Percentiles rank a stretch among this genome's conserved stretches.
These are phyloP conservation scores for Aleiodes testaceus DNA, from an alignment of 2,888 invertebrate genomes.

Conservation along the genomic window DNA sequence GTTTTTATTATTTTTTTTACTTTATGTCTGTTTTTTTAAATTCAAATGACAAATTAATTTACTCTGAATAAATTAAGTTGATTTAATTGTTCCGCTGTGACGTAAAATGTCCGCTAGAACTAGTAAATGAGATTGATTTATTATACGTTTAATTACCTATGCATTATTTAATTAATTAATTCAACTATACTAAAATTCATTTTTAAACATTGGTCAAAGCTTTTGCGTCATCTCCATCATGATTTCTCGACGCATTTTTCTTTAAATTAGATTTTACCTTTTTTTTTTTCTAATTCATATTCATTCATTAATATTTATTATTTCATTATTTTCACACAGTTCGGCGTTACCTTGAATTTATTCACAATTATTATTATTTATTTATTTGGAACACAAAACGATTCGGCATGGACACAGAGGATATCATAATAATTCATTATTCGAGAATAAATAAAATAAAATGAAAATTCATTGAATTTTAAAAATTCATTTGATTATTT, in stretches of 20 bases:
- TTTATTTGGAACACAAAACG: conserved; percentile 33
- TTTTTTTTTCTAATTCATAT: conserved; percentile 14
- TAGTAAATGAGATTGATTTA: conserved; percentile 27
- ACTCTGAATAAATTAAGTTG: conserved; percentile 40
- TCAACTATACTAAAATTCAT: conserved; percentile 33
- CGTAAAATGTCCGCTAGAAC: conserved; percentile 37
- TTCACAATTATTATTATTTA: conserved; percentile 7
- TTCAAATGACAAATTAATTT: conserved; percentile 40
- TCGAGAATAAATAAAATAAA: no score
- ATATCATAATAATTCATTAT: background rate
- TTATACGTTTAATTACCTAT: conserved; percentile 21
- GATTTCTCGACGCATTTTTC: conserved; percentile 20
- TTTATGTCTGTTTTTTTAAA: background rate
- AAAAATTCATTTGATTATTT: no score
- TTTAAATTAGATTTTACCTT: conserved; percentile 21
- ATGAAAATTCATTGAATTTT: no score
- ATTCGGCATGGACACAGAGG: conserved; percentile 19
- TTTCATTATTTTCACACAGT: conserved; percentile 42
- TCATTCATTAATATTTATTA: conserved; percentile 20
- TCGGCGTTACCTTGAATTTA: conserved; percentile 38
- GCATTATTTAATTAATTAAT: background rate
- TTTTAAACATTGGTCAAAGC: conserved; percentile 41
- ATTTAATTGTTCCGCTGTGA: conserved; percentile 49
- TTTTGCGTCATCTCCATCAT: conserved; percentile 16
- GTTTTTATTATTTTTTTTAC: conserved; percentile 43